Evolutionary conservation across 2,888 invertebrate genomes (phyloP), one percentile per base, ranked within the genome.

Genomic region (Holacanthella duospinosa): DNA sequence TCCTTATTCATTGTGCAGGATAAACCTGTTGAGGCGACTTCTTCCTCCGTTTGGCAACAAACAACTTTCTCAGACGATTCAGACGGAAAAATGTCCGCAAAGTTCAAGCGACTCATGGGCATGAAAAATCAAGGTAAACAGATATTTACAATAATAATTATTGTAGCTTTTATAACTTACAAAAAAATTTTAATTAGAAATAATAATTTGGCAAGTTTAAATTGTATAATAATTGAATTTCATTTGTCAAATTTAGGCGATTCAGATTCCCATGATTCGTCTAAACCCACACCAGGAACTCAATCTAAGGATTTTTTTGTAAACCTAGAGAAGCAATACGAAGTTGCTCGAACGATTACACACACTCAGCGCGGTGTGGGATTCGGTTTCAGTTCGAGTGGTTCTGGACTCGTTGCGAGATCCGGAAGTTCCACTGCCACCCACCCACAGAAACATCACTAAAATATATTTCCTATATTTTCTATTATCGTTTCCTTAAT

Each of bases 31-130:
- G 80, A 53, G 80, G 80, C 62, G 21, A 59, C 48, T 16, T 29
- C 62, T 16, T 56, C 65, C 6, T 53, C 69, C 1, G 29, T 68
- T 29, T 93, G 93, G 92, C 86, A 87, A 72, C 86, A 86, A 68
- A 87, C 93, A 0, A 86, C 88, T 28, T 93, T 95, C 78, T 86
- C 89, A 0, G 88, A 92, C 76, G 94, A 95, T 78, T 83, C 86
- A 26, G 94, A 94, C 78, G 94, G 93, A 67, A 89, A 88, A 78
- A 88, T 93, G 74, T 89, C 91, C 0, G 89, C 88, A 64, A 97
- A 96, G 80, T 97, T 97, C 79, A 90, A 93, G 80, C 83, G 96
- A 68, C 82, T 97, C 56, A 96, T 97, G 96, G 96, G 96, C 58
- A 93, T 96, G 68, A 89, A 87, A 77, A 83, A 83, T 27, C 79